Percentiles rank a stretch among this genome's conserved stretches.
These are phyloP conservation scores for Trichomalopsis sarcophagae DNA, from an alignment of 1,140 invertebrate species.

Conservation along the genomic window DNA sequence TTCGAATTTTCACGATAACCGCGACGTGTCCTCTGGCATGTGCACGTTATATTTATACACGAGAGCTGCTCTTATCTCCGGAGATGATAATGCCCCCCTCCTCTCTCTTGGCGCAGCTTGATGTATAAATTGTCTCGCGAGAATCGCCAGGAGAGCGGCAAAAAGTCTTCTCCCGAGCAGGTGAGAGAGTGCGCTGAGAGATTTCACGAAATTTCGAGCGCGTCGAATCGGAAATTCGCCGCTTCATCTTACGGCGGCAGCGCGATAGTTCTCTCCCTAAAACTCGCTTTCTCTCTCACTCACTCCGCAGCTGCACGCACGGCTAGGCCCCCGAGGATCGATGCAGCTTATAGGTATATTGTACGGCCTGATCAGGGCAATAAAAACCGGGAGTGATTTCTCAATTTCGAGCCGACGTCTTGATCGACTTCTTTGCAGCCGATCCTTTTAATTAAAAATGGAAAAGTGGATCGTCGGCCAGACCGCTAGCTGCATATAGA, in stretches of 20 bases:
- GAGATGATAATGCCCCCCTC: not conserved
- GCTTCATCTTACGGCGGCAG: conserved; percentile 40
- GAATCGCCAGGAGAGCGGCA: not conserved
- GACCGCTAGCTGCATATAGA: not conserved
- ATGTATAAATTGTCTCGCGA: not conserved
- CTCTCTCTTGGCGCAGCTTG: not conserved
- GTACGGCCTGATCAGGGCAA: not conserved
- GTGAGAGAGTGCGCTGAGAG: not conserved
- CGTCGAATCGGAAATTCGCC: conserved; percentile 49
- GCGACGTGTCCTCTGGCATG: not conserved
- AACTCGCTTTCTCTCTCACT: too few relatives aligned
- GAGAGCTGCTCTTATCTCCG: not conserved
- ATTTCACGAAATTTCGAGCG: conserved; percentile 37
- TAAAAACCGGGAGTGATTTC: conserved; percentile 52
- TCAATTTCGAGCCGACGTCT: conserved; percentile 49
- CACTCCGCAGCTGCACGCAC: conserved; percentile 18
- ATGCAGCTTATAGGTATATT: not conserved
- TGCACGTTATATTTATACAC: conserved; percentile 4
- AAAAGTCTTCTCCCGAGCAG: not conserved
- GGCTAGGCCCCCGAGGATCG: conserved; percentile 4
- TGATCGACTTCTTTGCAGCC: conserved; percentile 46
- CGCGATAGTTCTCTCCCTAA: not conserved
- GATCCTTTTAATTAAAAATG: conserved; percentile 31
- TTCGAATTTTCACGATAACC: conserved; percentile 23
- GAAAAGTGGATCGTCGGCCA: not conserved